A percentile compares a stretch with the other conserved stretches of the same genome.
phyloP scores from a whole-genome alignment of 2,113 vertebrate genomes.

The Thalassoma bifasciatum region DNA sequence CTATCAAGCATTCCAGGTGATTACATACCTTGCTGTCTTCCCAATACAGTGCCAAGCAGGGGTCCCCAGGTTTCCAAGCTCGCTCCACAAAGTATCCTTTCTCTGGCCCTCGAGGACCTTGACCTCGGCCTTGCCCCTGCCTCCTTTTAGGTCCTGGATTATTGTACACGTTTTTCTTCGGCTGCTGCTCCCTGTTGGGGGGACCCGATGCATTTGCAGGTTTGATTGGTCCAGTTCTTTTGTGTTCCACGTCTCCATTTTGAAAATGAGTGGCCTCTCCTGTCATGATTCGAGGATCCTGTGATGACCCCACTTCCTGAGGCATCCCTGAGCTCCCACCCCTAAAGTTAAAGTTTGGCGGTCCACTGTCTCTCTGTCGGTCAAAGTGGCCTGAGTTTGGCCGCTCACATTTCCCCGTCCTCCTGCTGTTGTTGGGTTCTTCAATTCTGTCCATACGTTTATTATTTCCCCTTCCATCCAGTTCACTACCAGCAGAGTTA shows the following conservation, averaged over 20 bases:
- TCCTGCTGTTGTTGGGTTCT: slow-evolving; percentile 87
- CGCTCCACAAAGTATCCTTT: slow-evolving; percentile 69
- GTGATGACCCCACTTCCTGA: slow-evolving; percentile 80
- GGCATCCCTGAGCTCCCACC: slow-evolving; percentile 82
- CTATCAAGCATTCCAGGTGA: too few species aligned
- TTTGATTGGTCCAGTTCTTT: slow-evolving; percentile 93
- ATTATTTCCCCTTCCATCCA: slow-evolving; percentile 77
- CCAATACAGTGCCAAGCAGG: slow-evolving; percentile 98
- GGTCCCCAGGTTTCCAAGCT: slow-evolving; percentile 93
- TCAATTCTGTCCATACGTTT: slow-evolving; percentile 62
- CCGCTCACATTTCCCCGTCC: slow-evolving; percentile 84
- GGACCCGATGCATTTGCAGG: slow-evolving; percentile 69
- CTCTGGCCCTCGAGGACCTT: slow-evolving; percentile 86
- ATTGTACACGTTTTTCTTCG: slow-evolving; percentile 83
- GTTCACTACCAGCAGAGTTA: slow-evolving; percentile 70
- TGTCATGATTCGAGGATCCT: slow-evolving; percentile 70
- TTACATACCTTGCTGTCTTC: slow-evolving; percentile 95
- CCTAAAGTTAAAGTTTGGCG: slow-evolving; percentile 82
- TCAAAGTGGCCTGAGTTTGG: slow-evolving; percentile 86
- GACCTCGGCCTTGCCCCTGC: slow-evolving; percentile 83
- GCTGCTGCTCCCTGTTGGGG: slow-evolving; percentile 80
- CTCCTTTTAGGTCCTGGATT: slow-evolving; percentile 88
- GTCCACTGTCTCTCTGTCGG: slow-evolving; percentile 82
- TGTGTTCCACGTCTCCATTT: slow-evolving; percentile 90
- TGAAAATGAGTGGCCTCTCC: slow-evolving; percentile 76